Conservation (phyloP, 64 coral and sea anemone genomes). For the Actinia equina region DNA sequence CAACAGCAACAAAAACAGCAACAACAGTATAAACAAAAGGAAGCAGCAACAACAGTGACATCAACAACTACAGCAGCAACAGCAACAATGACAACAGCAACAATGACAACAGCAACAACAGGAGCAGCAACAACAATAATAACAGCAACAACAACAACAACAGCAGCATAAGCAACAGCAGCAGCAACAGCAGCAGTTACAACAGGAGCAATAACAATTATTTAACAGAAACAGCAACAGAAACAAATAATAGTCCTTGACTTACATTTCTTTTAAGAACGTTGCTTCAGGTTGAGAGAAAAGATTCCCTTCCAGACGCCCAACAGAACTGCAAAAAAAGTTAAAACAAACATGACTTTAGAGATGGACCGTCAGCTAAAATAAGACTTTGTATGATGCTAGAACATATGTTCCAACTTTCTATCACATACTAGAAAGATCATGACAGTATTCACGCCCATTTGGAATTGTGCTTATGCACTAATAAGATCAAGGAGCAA, state of each 20-base stretch:
- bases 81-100: no score
- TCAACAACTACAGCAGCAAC: no score
- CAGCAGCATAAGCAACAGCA: no score
- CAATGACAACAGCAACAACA: no score
- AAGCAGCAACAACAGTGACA: no score
- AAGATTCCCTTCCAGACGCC: constrained; percentile 74
- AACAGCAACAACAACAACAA: not conserved
- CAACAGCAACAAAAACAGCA: not conserved
- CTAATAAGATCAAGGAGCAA: not conserved
- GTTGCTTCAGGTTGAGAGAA: constrained; percentile 97
- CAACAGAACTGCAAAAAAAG: constrained; percentile 67
- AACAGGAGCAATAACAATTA: no score
- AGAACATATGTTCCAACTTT: no score
- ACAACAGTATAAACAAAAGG: no score
- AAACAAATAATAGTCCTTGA: not conserved
- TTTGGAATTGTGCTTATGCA: no score
- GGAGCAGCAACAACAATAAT: not conserved
- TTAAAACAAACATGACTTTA: not conserved
- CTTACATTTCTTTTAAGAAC: constrained; percentile 96
- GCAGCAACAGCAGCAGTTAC: no score
- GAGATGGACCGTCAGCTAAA: not conserved
- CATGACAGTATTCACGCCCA: not conserved
- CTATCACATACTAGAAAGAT: not conserved
- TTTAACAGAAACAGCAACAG: no score
- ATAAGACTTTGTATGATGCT: no score